Conservation (phyloP, 2,113 vertebrate species). For the Atlantisia rogersi region DNA sequence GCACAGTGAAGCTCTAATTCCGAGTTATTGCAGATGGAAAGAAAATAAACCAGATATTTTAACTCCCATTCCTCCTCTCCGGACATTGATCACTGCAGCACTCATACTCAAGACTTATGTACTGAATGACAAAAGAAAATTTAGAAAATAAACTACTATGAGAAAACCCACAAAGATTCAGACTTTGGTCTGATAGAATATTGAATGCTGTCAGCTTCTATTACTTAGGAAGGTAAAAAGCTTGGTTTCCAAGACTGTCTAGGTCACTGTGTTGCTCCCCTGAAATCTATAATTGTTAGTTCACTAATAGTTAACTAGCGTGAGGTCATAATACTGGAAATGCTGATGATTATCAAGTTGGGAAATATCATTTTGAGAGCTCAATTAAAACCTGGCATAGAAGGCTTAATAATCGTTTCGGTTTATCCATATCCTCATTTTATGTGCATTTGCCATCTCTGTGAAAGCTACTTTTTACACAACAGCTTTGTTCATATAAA, state of each 20-base stretch:
- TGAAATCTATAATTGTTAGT: not conserved
- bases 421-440: not conserved
- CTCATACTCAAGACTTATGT: rapidly evolving
- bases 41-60: not conserved
- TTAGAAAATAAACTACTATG: not conserved
- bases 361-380: not conserved
- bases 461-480: not conserved
- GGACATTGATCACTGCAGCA: not conserved
- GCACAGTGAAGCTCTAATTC: not conserved
- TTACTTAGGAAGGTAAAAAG: not conserved
- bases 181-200: not conserved
- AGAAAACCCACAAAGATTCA: not conserved
- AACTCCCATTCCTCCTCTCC: not conserved
- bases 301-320: not conserved
- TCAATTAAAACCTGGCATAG: not conserved
- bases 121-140: not conserved
- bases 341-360: not conserved
- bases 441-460: not conserved
- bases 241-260: not conserved
- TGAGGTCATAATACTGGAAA: not conserved
- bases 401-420: not conserved
- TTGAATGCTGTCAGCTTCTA: not conserved
- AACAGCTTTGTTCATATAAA: not conserved
- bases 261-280: not conserved
- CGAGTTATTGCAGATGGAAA: not conserved